Base-by-base conservation (phyloP, 2,113 vertebrate species). In the Vidua macroura region DNA sequence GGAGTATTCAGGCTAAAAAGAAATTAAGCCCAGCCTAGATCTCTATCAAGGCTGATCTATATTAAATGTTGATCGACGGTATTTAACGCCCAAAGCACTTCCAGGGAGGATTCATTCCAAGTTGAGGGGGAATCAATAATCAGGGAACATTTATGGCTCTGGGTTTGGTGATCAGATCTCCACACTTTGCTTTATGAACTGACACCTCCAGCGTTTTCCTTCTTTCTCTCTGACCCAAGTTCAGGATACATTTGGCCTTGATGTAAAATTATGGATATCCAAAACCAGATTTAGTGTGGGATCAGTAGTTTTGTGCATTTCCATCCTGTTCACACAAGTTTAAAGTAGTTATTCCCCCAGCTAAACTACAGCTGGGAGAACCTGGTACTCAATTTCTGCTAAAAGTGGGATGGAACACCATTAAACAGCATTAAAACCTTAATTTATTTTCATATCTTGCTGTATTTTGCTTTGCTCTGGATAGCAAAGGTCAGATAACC, bases 11-110 rank as follows among this genome's bases (percentile, higher is more conserved):
- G 20, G 62, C 37, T 91, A 83, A 82, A 82, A 93, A 89, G 66
- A 86, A 73, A 90, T 59, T 44, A 82, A 66, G 64, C 66, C 64
- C 12, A 56, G 88, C 43, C 83, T 86, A 88, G 64, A 91, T 92
- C 60, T 86, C 75, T 88, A 90, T 80, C 63, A 70, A 67, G 72
- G 56, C 46, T 60, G 75, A 51, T 91, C 64, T 41, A 5, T 69
- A 79, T 80, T 91, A 83, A 92, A 85, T 94, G 83, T 77, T 69
- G 39, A 63, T 93, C 84, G 77, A 53, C n/a, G 49, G 35, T 56
- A 63, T 88, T 83, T 81, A 86, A 88, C 3, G 41, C 53, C 84
- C 66, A 46, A 17, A 6, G 19, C 90, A 53, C 55, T 81, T 72
- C 37, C 81, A 68, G 62, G 83, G 53, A 85, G n/a, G 44, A 59